Base-by-base conservation (phyloP, 2,797 vertebrate species). In the Pangasius larnaudii region DNA sequence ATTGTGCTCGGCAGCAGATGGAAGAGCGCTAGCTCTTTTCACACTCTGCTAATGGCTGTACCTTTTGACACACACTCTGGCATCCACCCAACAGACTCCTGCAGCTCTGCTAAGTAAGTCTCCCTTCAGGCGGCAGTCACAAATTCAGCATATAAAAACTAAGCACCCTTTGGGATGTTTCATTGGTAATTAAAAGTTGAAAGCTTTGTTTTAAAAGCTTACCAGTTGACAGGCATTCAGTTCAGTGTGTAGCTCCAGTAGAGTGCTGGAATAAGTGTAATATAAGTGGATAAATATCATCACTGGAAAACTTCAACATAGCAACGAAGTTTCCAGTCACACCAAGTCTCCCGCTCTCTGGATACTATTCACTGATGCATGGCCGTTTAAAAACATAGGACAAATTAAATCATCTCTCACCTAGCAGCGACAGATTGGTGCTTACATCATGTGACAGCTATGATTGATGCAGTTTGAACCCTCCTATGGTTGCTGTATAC, bases 341-440 rank as follows among this genome's bases (percentile, higher is more conserved):
- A n/a, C 63, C 74, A 69, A 79, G 39, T 67, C 51, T 49, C 19
- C 63, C 49, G 85, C 87, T 87, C 88, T 89, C 89, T 72, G 89
- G 92, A 92, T 91, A 89, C 88, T 93, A 94, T 93, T 94, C 93
- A 92, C 93, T 91, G 94, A 95, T 93, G 95, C 93, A 89, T 95
- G 92, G 90, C 75, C 2, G 85, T 90, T 72, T 18, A 92, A 87
- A 94, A 92, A 93, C 92, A 92, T 89, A 91, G 91, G 94, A 94
- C 94, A 95, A 96, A 95, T 95, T 94, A 94, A 96, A 95, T 95
- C 94, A 95, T 94, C 94, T 95, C 94, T 95, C 89, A 85, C 93
- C 94, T 94, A 93, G 91, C 92, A 92, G 92, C 92, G 94, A 94
- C 94, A 94, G 95, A 93, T 67, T 58, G 22, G 30, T 78, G 82